A percentile compares a stretch with the other conserved stretches of the same genome.
Evolutionary conservation across 2,888 invertebrate genomes (phyloP).

Genomic region (Pseudococcus longispinus): DNA sequence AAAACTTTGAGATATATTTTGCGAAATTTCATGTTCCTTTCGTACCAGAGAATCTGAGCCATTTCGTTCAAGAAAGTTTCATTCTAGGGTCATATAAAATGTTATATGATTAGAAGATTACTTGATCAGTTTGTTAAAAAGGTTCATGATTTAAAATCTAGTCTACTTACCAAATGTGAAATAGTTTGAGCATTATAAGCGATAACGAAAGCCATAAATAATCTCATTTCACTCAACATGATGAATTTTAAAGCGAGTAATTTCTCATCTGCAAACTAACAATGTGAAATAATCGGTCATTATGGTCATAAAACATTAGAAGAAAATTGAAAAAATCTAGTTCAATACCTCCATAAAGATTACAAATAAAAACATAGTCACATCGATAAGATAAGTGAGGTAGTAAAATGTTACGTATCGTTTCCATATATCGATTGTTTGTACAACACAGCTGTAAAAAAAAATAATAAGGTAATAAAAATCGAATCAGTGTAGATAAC

Average conservation of each 20-base stretch:
- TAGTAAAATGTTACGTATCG: not conserved
- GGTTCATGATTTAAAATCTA: too few relatives aligned
- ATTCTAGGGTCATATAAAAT: not conserved
- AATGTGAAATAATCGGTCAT: not conserved
- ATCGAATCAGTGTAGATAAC: not conserved
- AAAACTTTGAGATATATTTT: not conserved
- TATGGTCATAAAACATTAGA: not conserved
- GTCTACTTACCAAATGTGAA: not conserved
- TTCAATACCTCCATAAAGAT: slow-evolving; percentile 8
- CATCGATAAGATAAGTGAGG: not conserved
- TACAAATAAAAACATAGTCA: not conserved
- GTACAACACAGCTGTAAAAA: not conserved
- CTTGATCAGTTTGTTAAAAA: too few relatives aligned
- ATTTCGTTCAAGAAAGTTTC: not conserved
- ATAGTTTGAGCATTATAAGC: not conserved
- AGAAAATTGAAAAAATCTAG: not conserved
- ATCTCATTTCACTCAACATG: not conserved
- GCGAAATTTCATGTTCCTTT: not conserved
- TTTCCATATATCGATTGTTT: not conserved
- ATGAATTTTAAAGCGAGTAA: not conserved
- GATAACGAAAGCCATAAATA: not conserved
- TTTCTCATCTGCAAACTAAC: not conserved
- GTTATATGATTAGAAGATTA: too few relatives aligned
- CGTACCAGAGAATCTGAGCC: not conserved
- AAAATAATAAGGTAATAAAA: not conserved